Percentiles rank a stretch among this genome's conserved stretches.
Evolutionary conservation across 2,888 invertebrate genomes (phyloP).

Genomic region (Platycnemis pennipes): DNA sequence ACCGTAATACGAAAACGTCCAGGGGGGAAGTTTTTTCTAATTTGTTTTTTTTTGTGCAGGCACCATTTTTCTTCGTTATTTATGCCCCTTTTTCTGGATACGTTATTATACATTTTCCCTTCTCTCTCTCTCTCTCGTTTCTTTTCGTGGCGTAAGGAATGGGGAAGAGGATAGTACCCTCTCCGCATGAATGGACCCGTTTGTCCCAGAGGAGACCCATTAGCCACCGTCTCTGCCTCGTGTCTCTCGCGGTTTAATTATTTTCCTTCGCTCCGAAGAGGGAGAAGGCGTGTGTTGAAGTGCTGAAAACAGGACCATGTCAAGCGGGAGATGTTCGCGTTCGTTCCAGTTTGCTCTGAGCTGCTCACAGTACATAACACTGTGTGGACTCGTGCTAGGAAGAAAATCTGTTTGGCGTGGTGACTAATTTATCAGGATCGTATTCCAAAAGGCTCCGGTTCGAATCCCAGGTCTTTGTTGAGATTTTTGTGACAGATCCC

Average conservation of each 20-base stretch:
- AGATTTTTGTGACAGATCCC: too few relatives aligned
- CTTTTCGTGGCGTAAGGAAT: not conserved
- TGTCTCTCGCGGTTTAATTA: not conserved
- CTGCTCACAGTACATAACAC: too few relatives aligned
- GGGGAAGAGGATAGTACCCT: not conserved
- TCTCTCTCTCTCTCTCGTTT: not conserved
- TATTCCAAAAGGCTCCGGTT: too few relatives aligned
- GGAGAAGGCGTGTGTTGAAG: not conserved
- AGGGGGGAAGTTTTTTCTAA: not conserved
- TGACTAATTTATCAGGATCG: too few relatives aligned
- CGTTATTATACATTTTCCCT: not conserved
- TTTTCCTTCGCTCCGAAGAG: not conserved
- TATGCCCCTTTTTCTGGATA: not conserved
- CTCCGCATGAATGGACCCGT: slow-evolving; percentile 11
- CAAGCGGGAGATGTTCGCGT: not conserved
- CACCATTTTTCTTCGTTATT: slow-evolving; percentile 5
- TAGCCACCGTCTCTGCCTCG: not conserved
- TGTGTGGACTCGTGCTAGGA: too few relatives aligned
- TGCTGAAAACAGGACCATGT: not conserved
- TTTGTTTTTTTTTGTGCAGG: not conserved
- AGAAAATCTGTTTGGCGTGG: too few relatives aligned
- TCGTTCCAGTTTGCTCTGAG: too few relatives aligned
- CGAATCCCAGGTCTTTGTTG: too few relatives aligned
- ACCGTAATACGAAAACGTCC: not conserved
- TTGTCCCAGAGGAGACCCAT: not conserved